Evolutionary conservation across 2,113 vertebrate species (phyloP).

Genomic region (Eubucco bourcierii): DNA sequence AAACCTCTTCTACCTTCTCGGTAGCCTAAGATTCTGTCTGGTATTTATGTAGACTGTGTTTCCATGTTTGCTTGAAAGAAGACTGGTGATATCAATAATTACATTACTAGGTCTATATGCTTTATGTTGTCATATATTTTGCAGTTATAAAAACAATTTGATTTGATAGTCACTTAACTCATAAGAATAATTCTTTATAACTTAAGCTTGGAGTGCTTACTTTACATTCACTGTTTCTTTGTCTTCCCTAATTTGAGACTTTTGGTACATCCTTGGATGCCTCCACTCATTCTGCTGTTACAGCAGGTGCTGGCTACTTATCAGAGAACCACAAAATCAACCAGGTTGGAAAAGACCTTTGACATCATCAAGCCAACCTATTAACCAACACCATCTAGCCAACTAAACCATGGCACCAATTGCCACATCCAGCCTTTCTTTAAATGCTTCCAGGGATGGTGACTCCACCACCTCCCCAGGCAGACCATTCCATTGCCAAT

Average conservation of each 20-base stretch:
- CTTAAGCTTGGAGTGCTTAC: background rate
- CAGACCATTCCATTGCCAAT: too few relatives aligned
- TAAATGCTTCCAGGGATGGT: too few relatives aligned
- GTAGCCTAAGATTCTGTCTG: background rate
- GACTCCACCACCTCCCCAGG: too few relatives aligned
- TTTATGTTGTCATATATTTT: background rate
- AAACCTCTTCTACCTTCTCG: background rate
- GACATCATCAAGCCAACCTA: too few relatives aligned
- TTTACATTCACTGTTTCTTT: background rate
- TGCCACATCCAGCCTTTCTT: too few relatives aligned
- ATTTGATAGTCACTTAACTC: background rate
- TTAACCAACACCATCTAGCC: too few relatives aligned
- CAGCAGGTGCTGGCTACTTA: background rate
- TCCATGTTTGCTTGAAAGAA: background rate
- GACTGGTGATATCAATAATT: background rate
- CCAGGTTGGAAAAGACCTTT: too few relatives aligned
- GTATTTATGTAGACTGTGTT: background rate
- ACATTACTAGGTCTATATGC: background rate
- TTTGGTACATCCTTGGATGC: background rate
- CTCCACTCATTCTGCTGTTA: background rate
- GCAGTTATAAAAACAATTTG: background rate
- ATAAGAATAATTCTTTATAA: background rate
- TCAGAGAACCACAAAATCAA: background rate
- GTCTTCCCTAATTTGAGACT: background rate
- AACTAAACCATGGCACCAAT: too few relatives aligned